phyloP scores from a whole-genome alignment of 2,113 vertebrate species.

The Megaceryle maxima region DNA sequence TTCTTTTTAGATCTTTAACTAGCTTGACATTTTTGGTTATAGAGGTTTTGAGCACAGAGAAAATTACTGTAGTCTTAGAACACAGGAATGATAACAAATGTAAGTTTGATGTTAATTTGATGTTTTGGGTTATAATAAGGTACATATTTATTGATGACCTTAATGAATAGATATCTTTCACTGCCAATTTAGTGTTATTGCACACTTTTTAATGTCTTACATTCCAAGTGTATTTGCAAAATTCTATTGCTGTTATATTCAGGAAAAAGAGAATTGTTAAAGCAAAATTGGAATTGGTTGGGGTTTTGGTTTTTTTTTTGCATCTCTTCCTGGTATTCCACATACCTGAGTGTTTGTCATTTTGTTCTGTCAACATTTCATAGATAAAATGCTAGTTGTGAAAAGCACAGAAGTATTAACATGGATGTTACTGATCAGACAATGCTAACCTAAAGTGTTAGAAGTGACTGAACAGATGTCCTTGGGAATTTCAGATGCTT shows the following conservation, averaged over 20 bases:
- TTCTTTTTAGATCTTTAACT: slow-evolving; percentile 1
- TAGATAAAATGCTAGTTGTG: neutral
- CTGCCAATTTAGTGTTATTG: neutral
- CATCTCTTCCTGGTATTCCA: neutral
- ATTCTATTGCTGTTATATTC: neutral
- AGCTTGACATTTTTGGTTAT: neutral
- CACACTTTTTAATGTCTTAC: neutral
- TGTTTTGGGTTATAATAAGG: neutral
- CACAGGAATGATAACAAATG: neutral
- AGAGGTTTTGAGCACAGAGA: neutral
- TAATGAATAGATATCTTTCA: neutral
- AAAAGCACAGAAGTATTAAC: neutral
- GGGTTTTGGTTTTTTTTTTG: neutral
- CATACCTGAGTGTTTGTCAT: neutral
- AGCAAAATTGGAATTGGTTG: neutral
- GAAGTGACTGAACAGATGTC: neutral
- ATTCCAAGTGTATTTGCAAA: slow-evolving; percentile 10
- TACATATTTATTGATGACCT: neutral
- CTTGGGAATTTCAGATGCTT: neutral
- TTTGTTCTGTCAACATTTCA: neutral
- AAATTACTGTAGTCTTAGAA: neutral
- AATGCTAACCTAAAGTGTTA: neutral
- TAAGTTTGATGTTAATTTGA: neutral
- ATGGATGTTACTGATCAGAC: neutral
- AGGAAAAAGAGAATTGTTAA: neutral